A percentile compares a stretch with the other conserved stretches of the same genome.
Evolutionary conservation across 2,888 invertebrate genomes (phyloP).

Genomic region (Peribatodes rhomboidaria): DNA sequence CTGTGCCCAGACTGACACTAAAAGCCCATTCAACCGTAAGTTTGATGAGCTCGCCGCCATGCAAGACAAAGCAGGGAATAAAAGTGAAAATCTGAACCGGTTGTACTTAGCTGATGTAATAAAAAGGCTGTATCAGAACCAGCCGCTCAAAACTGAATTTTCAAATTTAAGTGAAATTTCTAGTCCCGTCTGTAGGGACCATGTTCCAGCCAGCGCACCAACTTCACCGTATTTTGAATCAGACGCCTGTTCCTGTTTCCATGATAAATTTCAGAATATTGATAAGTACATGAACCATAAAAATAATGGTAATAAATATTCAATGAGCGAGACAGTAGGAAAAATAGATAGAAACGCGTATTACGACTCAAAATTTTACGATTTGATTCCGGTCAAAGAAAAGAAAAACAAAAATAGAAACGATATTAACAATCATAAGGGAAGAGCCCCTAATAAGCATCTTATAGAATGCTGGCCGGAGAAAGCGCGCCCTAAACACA

Average conservation of each 20-base stretch:
- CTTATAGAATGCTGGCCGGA: constrained; percentile 56
- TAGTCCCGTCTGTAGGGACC: constrained; percentile 64
- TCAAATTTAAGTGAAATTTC: constrained; percentile 66
- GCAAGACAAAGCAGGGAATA: constrained; percentile 18
- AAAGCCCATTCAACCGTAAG: constrained; percentile 34
- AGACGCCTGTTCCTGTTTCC: constrained; percentile 71
- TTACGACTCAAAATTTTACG: constrained; percentile 73
- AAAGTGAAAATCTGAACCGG: constrained; percentile 18
- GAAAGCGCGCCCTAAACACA: constrained; percentile 50
- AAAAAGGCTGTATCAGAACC: constrained; percentile 65
- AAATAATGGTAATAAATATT: constrained; percentile 26
- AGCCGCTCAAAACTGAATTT: constrained; percentile 50
- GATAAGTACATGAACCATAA: constrained; percentile 57
- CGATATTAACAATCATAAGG: constrained; percentile 49
- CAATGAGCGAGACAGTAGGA: constrained; percentile 39
- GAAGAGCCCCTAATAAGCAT: constrained; percentile 49
- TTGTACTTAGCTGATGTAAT: constrained; percentile 61
- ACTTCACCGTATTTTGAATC: constrained; percentile 48
- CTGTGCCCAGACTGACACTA: constrained; percentile 33
- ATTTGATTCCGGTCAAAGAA: constrained; percentile 75
- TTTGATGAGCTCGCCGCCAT: constrained; percentile 27
- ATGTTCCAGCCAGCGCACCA: constrained; percentile 7
- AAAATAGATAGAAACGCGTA: constrained; percentile 54
- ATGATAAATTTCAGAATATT: constrained; percentile 66
- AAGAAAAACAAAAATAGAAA: constrained; percentile 55